These are phyloP conservation scores for Callorhinus ursinus DNA, from an alignment of 2,113 vertebrate species.

Conservation along the genomic window DNA sequence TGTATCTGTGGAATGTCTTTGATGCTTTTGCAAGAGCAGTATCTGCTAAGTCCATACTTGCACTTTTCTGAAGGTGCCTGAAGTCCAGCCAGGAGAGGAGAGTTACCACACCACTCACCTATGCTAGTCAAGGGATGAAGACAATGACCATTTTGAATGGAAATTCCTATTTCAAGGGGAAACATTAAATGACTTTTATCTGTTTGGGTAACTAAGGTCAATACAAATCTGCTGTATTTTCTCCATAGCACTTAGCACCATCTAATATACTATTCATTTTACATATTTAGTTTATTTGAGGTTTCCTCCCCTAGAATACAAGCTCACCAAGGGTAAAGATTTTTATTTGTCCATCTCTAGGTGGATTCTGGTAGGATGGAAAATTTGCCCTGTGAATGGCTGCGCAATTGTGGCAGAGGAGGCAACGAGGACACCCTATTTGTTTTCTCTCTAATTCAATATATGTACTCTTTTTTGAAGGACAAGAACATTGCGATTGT, in stretches of 20 bases:
- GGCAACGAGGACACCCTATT: neutral
- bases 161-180: neutral
- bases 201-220: neutral
- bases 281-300: conserved; percentile 16
- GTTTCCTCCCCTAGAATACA: neutral
- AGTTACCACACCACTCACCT: neutral
- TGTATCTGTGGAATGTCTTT: neutral
- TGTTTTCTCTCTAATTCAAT: conserved; percentile 30
- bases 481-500: neutral
- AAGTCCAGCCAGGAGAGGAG: neutral
- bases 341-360: neutral
- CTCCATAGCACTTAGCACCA: neutral
- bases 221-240: neutral
- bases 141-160: neutral
- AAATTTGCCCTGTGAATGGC: neutral
- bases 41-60: neutral
- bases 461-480: neutral
- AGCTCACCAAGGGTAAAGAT: neutral
- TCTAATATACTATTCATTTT: neutral
- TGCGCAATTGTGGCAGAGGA: neutral
- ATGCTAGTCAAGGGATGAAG: neutral
- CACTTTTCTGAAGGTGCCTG: neutral
- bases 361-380: neutral
- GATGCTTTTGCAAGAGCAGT: neutral
- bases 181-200: neutral